Evolutionary conservation across 1,140 invertebrate genomes (phyloP), one percentile per base, ranked within the genome.

Genomic region (Pissodes strobi): DNA sequence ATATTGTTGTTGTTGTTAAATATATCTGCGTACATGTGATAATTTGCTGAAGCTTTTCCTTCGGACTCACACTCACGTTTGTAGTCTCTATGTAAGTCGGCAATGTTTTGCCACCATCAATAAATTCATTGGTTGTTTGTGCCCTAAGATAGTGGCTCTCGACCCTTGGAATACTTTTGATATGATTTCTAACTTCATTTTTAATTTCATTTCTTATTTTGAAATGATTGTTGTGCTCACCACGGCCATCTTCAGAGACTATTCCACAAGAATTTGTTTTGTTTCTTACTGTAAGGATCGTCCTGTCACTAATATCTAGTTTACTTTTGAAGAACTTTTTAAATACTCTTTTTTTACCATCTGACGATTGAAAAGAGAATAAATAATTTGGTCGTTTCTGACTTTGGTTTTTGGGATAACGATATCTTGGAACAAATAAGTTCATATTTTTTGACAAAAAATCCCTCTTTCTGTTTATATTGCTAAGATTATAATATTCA

Each of bases 1-100:
- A 79, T 61, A 71, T 78, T 76, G 55, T 76, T 78, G 52, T 76
- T 66, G 9, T 45, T 30, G 43, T 73, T 73, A 46, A 79, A 79
- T 61, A 76, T 74, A 62, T 46, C 27, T 0, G 12, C n/a, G 62
- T 72, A 78, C 13, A 74, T 69, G 34, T 64, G 66, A 48, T 74
- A 71, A 46, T 70, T 70, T 15, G 56, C 71, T 65, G 23, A 48
- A 39, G 62, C 49, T 45, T 13, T 66, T 27, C 68, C 66, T 46
- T 65, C 45, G 59, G 62, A 12, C 37, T 68, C 63, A 27, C 69
- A n/a, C 10, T 41, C 37, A 52, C 25, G 25, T 38, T 27, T 66
- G 62, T 71, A 70, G 53, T 78, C 67, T 30, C 52, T 64, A 51
- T 68, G 70, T 39, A 79, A 64, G 55, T 78, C 74, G 56, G 18